Conservation (phyloP, 2,113 vertebrate genomes). For the Orycteropus afer region DNA sequence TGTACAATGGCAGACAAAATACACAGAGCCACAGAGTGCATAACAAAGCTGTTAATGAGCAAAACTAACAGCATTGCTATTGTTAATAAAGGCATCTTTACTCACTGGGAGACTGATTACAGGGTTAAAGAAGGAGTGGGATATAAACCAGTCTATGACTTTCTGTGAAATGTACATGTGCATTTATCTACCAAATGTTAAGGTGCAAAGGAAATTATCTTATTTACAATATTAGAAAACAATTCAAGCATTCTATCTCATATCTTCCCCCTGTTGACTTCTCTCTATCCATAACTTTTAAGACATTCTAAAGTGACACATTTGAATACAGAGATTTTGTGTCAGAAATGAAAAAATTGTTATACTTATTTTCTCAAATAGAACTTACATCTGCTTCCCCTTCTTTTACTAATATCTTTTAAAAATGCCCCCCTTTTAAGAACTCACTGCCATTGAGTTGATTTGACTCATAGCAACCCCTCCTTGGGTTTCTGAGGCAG, state of each 20-base stretch:
- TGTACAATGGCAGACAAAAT: constrained; percentile 90
- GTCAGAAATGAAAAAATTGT: constrained; percentile 27
- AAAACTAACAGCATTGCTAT: constrained; percentile 66
- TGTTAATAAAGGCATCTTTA: constrained; percentile 80
- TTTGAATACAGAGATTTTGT: background rate
- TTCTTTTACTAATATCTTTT: background rate
- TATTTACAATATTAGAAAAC: background rate
- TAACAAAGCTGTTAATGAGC: constrained; percentile 82
- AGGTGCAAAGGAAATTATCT: background rate
- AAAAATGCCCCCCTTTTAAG: background rate
- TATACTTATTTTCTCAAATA: background rate
- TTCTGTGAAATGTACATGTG: constrained; percentile 22
- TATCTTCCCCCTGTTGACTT: background rate
- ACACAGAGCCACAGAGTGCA: constrained; percentile 89
- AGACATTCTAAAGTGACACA: background rate
- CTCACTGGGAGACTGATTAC: background rate
- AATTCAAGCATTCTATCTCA: background rate
- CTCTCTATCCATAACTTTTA: background rate
- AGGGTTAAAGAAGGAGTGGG: constrained; percentile 58
- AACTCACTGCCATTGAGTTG: too few species aligned
- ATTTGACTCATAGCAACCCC: too few species aligned
- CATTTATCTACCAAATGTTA: background rate
- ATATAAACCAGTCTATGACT: constrained; percentile 43
- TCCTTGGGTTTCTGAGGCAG: too few species aligned
- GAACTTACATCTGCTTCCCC: background rate